A percentile compares a stretch with the other conserved stretches of the same genome.
These are phyloP conservation scores for Stegodyphus mimosarum DNA, from an alignment of 1,140 invertebrate genomes.

Conservation along the genomic window DNA sequence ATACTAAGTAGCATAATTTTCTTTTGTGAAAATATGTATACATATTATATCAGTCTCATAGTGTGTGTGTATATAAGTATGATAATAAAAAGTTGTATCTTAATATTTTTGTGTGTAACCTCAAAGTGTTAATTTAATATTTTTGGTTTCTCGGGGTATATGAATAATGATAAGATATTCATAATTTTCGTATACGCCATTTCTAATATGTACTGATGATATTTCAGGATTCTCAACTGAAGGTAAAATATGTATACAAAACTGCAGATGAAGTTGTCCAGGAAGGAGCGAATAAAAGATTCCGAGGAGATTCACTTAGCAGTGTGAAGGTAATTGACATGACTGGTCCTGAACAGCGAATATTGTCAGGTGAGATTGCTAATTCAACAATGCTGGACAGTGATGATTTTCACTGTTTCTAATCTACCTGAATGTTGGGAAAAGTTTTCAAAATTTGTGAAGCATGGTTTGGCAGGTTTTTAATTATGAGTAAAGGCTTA, in stretches of 20 bases:
- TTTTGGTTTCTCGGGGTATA: no score
- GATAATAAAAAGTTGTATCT: no score
- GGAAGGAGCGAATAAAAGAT: slow-evolving; percentile 71
- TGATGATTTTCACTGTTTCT: slow-evolving; percentile 30
- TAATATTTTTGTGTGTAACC: no score
- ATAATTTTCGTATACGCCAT: no score
- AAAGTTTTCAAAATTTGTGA: slow-evolving; percentile 16
- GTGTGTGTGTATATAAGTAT: no score
- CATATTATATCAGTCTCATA: no score
- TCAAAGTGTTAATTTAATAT: no score
- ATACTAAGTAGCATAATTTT: no score
- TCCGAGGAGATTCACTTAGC: slow-evolving; percentile 68
- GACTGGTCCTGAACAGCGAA: slow-evolving; percentile 93
- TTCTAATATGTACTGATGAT: slow-evolving; percentile 11
- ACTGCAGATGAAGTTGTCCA: slow-evolving; percentile 92
- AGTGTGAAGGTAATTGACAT: slow-evolving; percentile 99
- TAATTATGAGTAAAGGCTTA: no score
- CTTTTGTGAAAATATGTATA: no score
- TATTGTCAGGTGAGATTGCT: slow-evolving; percentile 77
- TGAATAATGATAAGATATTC: no score
- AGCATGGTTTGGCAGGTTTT: background rate
- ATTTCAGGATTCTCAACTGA: slow-evolving; percentile 68
- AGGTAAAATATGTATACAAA: slow-evolving; percentile 84
- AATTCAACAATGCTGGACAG: slow-evolving; percentile 2
- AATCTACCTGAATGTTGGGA: slow-evolving; percentile 6